Conservation (phyloP, 2,113 vertebrate genomes). For the Thalassoma bifasciatum region DNA sequence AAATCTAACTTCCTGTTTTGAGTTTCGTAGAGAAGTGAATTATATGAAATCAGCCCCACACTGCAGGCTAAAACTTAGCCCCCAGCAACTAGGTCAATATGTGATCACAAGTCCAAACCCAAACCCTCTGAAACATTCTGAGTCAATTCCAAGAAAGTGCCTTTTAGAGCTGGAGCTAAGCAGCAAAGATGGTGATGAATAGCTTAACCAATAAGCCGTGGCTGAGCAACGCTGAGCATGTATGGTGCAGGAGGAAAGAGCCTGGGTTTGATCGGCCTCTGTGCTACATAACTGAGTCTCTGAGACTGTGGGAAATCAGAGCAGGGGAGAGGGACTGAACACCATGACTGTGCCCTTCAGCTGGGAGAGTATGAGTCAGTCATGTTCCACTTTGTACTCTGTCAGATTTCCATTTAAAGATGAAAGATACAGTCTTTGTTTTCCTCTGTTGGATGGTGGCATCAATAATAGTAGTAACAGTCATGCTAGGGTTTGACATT, state of each 20-base stretch:
- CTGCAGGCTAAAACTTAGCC: not conserved
- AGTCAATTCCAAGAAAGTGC: conserved; percentile 59
- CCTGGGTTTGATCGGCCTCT: conserved; percentile 26
- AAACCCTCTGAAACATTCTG: conserved; percentile 42
- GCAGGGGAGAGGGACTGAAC: not conserved
- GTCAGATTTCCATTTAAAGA: conserved; percentile 42
- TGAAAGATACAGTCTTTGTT: conserved; percentile 12
- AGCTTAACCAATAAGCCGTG: conserved; percentile 45
- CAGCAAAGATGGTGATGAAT: conserved; percentile 31
- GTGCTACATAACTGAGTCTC: conserved; percentile 6
- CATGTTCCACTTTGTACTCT: conserved; percentile 16
- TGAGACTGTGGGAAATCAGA: not conserved
- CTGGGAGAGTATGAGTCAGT: conserved; percentile 14
- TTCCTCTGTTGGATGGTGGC: not conserved
- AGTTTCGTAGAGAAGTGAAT: conserved; percentile 67
- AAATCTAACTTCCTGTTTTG: conserved; percentile 63
- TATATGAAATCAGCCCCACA: conserved; percentile 34
- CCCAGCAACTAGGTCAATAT: conserved; percentile 54
- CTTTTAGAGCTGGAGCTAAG: conserved; percentile 51
- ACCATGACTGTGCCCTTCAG: not conserved
- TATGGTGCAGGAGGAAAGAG: conserved; percentile 16
- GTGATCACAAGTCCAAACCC: conserved; percentile 24
- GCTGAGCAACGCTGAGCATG: conserved; percentile 6
- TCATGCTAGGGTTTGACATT: no score
- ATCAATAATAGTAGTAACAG: not conserved